These are phyloP conservation scores for Balanococcus diminutus DNA, from an alignment of 2,888 invertebrate species.

Conservation along the genomic window DNA sequence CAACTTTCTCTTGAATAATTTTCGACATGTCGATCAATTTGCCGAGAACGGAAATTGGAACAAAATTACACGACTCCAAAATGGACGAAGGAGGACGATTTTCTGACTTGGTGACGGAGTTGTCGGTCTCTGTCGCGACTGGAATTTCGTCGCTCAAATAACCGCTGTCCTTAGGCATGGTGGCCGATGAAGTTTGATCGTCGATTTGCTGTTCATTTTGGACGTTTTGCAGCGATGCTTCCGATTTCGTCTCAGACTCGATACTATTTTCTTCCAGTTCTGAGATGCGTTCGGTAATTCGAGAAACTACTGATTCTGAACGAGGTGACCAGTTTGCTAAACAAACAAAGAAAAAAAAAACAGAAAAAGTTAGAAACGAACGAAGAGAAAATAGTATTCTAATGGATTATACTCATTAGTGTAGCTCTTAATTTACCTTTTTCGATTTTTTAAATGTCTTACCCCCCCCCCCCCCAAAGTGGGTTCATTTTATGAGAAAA, in stretches of 20 bases:
- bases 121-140: too few relatives aligned
- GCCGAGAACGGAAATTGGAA: not conserved
- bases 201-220: not conserved
- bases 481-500: too few relatives aligned
- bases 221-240: not conserved
- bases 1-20: not conserved
- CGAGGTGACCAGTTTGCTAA: not conserved
- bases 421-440: too few relatives aligned
- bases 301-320: not conserved
- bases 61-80: not conserved
- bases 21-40: not conserved
- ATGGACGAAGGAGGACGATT: too few relatives aligned
- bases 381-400: too few relatives aligned
- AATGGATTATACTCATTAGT: too few relatives aligned
- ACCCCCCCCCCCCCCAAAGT: too few relatives aligned
- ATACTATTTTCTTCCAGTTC: not conserved
- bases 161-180: not conserved
- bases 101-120: too few relatives aligned
- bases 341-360: not conserved
- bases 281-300: not conserved
- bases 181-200: not conserved
- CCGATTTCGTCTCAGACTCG: too few relatives aligned
- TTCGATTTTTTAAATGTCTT: too few relatives aligned
- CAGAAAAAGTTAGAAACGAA: not conserved
- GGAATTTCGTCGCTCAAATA: too few relatives aligned